These are phyloP conservation scores for Aphodius sticticus DNA, from an alignment of 2,888 invertebrate genomes.

Conservation along the genomic window DNA sequence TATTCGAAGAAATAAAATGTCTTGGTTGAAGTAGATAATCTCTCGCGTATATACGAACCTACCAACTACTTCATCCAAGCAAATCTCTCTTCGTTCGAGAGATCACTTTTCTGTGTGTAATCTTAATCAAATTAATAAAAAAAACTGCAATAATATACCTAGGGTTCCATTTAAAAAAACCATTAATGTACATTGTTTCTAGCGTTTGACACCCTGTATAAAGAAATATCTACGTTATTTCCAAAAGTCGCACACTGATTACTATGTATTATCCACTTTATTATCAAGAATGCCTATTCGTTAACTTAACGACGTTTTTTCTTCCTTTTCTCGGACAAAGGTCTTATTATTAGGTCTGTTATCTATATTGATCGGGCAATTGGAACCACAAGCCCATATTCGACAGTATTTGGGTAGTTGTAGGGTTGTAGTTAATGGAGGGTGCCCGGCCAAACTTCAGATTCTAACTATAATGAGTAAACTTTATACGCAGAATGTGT, in stretches of 20 bases:
- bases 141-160: too few species aligned
- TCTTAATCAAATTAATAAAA: too few species aligned
- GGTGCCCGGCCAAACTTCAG: conserved; percentile 20
- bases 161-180: too few species aligned
- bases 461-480: conserved; percentile 19
- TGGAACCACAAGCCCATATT: background rate
- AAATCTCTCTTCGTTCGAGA: too few species aligned
- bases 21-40: too few species aligned
- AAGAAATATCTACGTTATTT: background rate
- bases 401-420: conserved; percentile 15
- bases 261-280: background rate
- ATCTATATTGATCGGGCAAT: background rate
- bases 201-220: too few species aligned
- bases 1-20: too few species aligned
- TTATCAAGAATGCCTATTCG: background rate
- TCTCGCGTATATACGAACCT: too few species aligned
- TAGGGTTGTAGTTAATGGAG: conserved; percentile 13
- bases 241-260: background rate
- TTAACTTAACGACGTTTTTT: background rate
- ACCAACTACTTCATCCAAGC: too few species aligned
- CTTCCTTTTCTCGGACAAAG: background rate
- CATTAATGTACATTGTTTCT: too few species aligned
- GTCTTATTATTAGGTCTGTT: background rate
- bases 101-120: too few species aligned
- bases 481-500: conserved; percentile 17